Base-by-base conservation (phyloP, 2,113 vertebrate species). In the Taurulus bubalis region DNA sequence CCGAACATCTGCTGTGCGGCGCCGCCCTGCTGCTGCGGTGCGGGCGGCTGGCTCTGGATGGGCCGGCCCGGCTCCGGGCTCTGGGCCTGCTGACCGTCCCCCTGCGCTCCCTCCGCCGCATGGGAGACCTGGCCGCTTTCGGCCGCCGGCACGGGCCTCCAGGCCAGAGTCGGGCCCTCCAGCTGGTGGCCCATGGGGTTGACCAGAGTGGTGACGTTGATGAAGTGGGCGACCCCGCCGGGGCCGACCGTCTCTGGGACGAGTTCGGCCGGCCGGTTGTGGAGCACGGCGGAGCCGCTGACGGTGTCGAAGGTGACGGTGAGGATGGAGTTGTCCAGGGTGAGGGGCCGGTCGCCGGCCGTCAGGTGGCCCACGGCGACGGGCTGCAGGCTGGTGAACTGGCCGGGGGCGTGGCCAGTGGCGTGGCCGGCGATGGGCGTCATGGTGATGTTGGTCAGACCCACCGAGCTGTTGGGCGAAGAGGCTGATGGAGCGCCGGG, bases 261-360 rank as follows among this genome's bases (percentile, higher is more conserved):
- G 0, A 98, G 89, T 59, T 99, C 97, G 0, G 93, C 88, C 0
- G 96, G 95, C 10, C 97, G 95, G 93, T 98, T 98, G 92, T 99
- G 98, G 66, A 99, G 90, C 96, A 98, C 93, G 79, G 97, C 95
- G 0, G 97, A 97, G 74, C 97, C 96, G 0, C 97, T 97, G 91
- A 99, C 96, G 0, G 98, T 93, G 86, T 99, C 98, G 12, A 99
- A 99, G 22, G 97, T 99, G 84, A 99, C 98, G 0, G 98, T 99
- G 86, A 99, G 96, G 89, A 99, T 99, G 16, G 98, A 98, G 93
- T 95, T 99, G 95, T 99, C 98, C 78, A 99, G 95, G 32, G 97
- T 97, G 67, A 99, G 91, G 63, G 98, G 96, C 22, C 97, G 95
- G 24, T 99, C 97, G 0, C 94, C 91, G 56, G 96, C 64, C 0